Percentiles rank a stretch among this genome's conserved stretches.
Conservation (phyloP, 2,888 invertebrate species). For the Cryptus viduatorius region DNA sequence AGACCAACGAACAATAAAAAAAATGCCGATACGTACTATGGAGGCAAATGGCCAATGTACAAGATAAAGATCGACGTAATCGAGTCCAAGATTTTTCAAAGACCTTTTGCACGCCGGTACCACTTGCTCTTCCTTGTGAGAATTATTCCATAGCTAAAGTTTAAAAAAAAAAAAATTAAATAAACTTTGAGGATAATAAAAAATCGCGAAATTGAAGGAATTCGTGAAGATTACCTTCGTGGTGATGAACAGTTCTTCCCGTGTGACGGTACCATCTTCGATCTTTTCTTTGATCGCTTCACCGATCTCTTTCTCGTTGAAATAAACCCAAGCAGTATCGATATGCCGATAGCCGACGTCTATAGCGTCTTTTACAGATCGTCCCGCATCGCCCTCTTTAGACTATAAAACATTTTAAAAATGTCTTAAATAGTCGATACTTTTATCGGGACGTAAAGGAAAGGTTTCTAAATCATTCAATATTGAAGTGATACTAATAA, state of each 20-base stretch:
- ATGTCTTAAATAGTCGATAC: not conserved
- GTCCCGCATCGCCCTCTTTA: conserved; percentile 84
- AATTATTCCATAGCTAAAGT: conserved; percentile 87
- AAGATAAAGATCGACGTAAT: conserved; percentile 94
- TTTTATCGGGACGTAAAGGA: not conserved
- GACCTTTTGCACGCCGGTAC: conserved; percentile 75
- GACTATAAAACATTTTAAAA: conserved; percentile 38
- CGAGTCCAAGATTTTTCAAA: conserved; percentile 85
- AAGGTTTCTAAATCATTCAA: too few relatives aligned
- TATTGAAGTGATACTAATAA: too few relatives aligned
- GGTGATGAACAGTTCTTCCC: conserved; percentile 84
- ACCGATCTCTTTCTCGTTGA: conserved; percentile 84
- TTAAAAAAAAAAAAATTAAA: not conserved
- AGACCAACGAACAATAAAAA: not conserved
- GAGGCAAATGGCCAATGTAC: conserved; percentile 96
- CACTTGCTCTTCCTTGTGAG: conserved; percentile 84
- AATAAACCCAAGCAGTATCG: conserved; percentile 86
- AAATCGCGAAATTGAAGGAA: not conserved
- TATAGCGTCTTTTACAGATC: conserved; percentile 87
- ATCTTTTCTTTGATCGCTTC: conserved; percentile 83
- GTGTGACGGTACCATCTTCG: conserved; percentile 82
- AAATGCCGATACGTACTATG: conserved; percentile 24
- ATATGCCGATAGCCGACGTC: conserved; percentile 89
- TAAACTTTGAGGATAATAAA: not conserved
- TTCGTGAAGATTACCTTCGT: conserved; percentile 78